phyloP scores from a whole-genome alignment of 2,888 invertebrate species.

The Scaptomyza flava region DNA sequence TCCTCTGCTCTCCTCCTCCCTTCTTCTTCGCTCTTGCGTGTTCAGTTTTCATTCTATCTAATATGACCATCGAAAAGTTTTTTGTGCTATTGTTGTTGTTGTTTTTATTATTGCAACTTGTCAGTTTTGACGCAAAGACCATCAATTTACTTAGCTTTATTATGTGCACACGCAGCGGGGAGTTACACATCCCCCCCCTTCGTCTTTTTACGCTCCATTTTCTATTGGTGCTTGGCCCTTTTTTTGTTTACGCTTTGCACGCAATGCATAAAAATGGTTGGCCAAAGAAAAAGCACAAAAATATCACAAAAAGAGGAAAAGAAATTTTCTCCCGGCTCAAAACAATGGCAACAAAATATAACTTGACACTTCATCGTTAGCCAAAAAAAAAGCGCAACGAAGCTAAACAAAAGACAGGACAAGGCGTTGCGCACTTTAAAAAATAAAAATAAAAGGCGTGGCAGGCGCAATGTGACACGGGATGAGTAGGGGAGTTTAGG shows the following conservation, averaged over 20 bases:
- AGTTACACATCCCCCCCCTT: not conserved
- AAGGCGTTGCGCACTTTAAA: constrained; percentile 1
- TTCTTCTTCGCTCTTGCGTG: not conserved
- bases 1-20: not conserved
- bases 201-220: constrained; percentile 16
- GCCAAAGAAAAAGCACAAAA: constrained; percentile 8
- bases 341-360: constrained; percentile 69
- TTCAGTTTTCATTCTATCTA: constrained; percentile 42
- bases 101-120: constrained; percentile 67
- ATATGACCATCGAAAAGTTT: constrained; percentile 71
- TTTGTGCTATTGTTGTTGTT: constrained; percentile 25
- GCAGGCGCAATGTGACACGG: constrained; percentile 76
- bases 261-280: constrained; percentile 60
- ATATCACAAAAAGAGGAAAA: not conserved
- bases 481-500: not conserved
- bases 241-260: constrained; percentile 76
- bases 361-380: constrained; percentile 82
- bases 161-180: constrained; percentile 75
- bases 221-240: constrained; percentile 51
- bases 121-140: constrained; percentile 79
- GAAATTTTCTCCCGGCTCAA: constrained; percentile 24
- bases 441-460: constrained; percentile 29
- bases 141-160: constrained; percentile 80
- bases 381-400: constrained; percentile 74
- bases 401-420: constrained; percentile 68